Percentiles rank a stretch among this genome's conserved stretches.
These are phyloP conservation scores for Paramuricea clavata DNA, from an alignment of 92 coral and sea anemone genomes.

Conservation along the genomic window DNA sequence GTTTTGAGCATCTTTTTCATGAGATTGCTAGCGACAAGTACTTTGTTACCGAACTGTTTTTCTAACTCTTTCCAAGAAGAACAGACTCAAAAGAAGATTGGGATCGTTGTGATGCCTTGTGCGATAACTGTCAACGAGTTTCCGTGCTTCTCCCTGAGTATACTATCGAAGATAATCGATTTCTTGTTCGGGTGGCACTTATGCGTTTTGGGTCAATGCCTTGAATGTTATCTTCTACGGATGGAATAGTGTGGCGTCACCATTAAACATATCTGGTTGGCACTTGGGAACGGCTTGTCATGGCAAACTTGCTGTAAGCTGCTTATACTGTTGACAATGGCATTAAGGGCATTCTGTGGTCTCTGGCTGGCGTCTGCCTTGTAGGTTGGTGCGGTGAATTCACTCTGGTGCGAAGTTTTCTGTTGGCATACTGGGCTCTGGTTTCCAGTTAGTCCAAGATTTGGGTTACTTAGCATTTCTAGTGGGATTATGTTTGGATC, in stretches of 20 bases:
- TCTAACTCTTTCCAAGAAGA: slow-evolving; percentile 66
- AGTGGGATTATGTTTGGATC: too few species aligned
- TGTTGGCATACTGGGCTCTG: too few species aligned
- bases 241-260: slow-evolving; percentile 72
- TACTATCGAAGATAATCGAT: slow-evolving; percentile 67
- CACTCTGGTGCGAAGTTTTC: too few species aligned
- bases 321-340: too few species aligned
- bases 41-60: slow-evolving; percentile 61
- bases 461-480: too few species aligned
- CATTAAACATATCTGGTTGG: slow-evolving; percentile 63
- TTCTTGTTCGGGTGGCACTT: slow-evolving; percentile 64
- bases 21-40: slow-evolving; percentile 54
- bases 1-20: slow-evolving; percentile 51
- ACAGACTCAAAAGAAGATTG: slow-evolving; percentile 1
- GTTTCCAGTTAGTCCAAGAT: too few species aligned
- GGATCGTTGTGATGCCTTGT: slow-evolving; percentile 59
- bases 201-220: slow-evolving; percentile 61
- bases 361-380: too few species aligned
- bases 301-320: slow-evolving; percentile 40
- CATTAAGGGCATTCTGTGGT: too few species aligned
- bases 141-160: slow-evolving; percentile 61
- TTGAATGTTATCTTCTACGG: slow-evolving; percentile 68
- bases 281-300: slow-evolving; percentile 64
- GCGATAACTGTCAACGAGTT: slow-evolving; percentile 66
- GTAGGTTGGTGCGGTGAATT: too few species aligned